phyloP scores from a whole-genome alignment of 2,888 invertebrate species.

The Idaea aversata region DNA sequence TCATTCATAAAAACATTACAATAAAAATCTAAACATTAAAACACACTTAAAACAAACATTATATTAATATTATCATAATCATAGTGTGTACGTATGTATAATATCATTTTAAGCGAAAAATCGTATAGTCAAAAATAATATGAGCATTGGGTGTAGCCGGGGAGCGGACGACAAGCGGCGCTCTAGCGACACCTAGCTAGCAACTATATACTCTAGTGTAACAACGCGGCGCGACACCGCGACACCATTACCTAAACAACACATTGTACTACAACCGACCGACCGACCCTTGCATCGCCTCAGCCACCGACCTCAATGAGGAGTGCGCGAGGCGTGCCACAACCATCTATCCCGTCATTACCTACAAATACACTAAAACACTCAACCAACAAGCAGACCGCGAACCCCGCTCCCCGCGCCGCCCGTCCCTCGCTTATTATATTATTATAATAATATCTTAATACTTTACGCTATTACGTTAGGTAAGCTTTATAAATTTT shows the following conservation, averaged over 20 bases:
- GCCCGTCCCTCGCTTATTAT: constrained; percentile 68
- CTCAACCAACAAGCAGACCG: constrained; percentile 50
- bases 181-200: constrained; percentile 15
- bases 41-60: constrained; percentile 81
- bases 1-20: constrained; percentile 81
- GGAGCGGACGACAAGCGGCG: constrained; percentile 50
- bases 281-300: constrained; percentile 4
- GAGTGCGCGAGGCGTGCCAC: not conserved
- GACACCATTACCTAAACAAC: constrained; percentile 7
- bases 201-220: constrained; percentile 17
- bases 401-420: constrained; percentile 61
- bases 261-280: constrained; percentile 17
- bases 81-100: constrained; percentile 79
- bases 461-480: constrained; percentile 80
- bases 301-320: too few species aligned
- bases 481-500: constrained; percentile 81
- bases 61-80: constrained; percentile 80
- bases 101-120: constrained; percentile 78
- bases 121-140: constrained; percentile 79
- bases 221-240: constrained; percentile 11
- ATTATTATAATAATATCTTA: constrained; percentile 77
- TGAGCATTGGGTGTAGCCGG: constrained; percentile 69
- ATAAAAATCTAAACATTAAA: constrained; percentile 81
- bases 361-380: constrained; percentile 30
- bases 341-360: constrained; percentile 18